These are phyloP conservation scores for Andrena hattorfiana DNA, from an alignment of 2,888 invertebrate species.

Conservation along the genomic window DNA sequence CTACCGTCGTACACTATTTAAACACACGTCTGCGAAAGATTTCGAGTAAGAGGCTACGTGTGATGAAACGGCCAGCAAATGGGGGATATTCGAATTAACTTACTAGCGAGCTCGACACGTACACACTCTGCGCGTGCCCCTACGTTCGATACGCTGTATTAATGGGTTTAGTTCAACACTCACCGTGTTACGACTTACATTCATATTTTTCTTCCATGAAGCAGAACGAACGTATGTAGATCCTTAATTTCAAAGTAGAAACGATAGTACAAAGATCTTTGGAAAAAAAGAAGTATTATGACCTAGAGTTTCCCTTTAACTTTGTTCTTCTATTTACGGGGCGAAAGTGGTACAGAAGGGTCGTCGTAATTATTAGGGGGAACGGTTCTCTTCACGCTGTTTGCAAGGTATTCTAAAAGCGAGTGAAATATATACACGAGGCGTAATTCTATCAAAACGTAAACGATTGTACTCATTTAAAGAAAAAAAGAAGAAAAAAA, in stretches of 20 bases:
- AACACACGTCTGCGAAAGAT: slow-evolving; percentile 35
- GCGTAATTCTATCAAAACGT: slow-evolving; percentile 42
- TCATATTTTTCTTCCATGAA: slow-evolving; percentile 42
- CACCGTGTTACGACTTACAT: slow-evolving; percentile 26
- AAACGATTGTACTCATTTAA: slow-evolving; percentile 44
- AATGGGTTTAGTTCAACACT: slow-evolving; percentile 31
- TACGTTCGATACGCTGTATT: slow-evolving; percentile 12
- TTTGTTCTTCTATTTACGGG: slow-evolving; percentile 15
- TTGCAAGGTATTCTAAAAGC: slow-evolving; percentile 17
- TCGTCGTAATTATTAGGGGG: slow-evolving; percentile 13
- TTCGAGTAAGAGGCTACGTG: slow-evolving; percentile 29
- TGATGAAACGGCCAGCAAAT: slow-evolving; percentile 36
- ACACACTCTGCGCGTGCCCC: slow-evolving; percentile 16
- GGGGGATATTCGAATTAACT: slow-evolving; percentile 29
- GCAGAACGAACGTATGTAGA: slow-evolving; percentile 30
- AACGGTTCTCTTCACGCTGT: slow-evolving; percentile 18
- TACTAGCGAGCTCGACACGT: slow-evolving; percentile 16
- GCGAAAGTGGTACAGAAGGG: neutral
- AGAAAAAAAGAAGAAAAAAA: no score
- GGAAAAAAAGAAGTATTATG: slow-evolving; percentile 52
- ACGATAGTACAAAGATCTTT: slow-evolving; percentile 57
- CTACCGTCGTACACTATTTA: slow-evolving; percentile 19
- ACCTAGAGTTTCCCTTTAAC: slow-evolving; percentile 31
- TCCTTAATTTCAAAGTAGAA: slow-evolving; percentile 52
- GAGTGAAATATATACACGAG: slow-evolving; percentile 4